A percentile compares a stretch with the other conserved stretches of the same genome.
phyloP scores from a whole-genome alignment of 2,113 vertebrate genomes.

The Actenoides hombroni region DNA sequence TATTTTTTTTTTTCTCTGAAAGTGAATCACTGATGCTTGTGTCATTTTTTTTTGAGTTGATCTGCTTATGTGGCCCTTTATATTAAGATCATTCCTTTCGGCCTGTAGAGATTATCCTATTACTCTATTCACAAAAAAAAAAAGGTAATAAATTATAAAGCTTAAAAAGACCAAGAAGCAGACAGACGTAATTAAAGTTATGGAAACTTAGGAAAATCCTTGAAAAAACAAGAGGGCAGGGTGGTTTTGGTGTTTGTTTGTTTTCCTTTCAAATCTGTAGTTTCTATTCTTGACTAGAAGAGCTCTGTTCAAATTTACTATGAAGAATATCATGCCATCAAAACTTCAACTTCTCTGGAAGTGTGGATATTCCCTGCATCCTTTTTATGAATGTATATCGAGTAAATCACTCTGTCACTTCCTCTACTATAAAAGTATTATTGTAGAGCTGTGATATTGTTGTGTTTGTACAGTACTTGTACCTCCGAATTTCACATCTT shows the following conservation, averaged over 20 bases:
- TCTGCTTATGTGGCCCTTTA: neutral
- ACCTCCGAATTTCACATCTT: neutral
- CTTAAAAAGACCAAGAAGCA: neutral
- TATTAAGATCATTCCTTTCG: neutral
- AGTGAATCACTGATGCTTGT: neutral
- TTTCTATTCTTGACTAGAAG: neutral
- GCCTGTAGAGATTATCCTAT: neutral
- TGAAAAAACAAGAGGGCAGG: neutral
- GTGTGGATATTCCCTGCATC: neutral
- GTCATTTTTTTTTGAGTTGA: neutral
- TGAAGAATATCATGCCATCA: neutral
- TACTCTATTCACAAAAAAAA: neutral
- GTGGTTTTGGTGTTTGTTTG: accelerated
- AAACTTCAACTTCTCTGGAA: neutral
- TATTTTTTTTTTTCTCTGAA: neutral
- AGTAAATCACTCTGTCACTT: neutral
- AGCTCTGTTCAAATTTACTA: neutral
- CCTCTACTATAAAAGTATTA: neutral
- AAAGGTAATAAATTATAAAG: neutral
- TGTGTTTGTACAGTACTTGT: neutral
- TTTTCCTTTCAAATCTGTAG: neutral
- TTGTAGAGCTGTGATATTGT: neutral
- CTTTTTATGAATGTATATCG: neutral
- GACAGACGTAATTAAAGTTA: neutral
- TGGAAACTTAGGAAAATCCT: neutral